phyloP scores from a whole-genome alignment of 1,140 invertebrate genomes.

The Hydropsyche tenuis region DNA sequence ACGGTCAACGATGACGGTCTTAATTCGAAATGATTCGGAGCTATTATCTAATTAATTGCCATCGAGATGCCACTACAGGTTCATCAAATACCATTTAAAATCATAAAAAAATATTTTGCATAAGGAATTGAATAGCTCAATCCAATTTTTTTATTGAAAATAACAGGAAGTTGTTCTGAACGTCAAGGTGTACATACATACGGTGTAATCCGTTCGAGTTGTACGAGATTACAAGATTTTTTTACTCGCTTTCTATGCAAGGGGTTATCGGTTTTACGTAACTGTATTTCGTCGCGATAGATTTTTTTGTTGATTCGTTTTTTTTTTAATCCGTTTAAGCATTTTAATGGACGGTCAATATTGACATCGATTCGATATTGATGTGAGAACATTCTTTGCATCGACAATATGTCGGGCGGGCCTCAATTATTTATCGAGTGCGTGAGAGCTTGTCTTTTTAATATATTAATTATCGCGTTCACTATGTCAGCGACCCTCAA shows the following conservation, averaged over 20 bases:
- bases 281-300: slow-evolving; percentile 13
- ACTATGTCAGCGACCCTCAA: neutral
- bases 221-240: neutral
- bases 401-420: slow-evolving; percentile 9
- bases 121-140: no score
- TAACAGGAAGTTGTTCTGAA: slow-evolving; percentile 18
- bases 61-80: no score
- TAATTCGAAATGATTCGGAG: no score
- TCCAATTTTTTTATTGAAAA: neutral
- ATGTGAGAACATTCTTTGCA: slow-evolving; percentile 11
- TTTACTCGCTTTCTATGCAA: slow-evolving; percentile 1
- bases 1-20: no score
- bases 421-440: slow-evolving; percentile 7
- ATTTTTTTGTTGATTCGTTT: neutral
- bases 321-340: slow-evolving; percentile 10
- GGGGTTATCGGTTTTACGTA: slow-evolving; percentile 20
- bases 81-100: no score
- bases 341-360: slow-evolving; percentile 26
- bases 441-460: slow-evolving; percentile 11
- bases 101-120: no score
- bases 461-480: slow-evolving; percentile 15
- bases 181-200: slow-evolving; percentile 8
- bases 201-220: slow-evolving; percentile 8
- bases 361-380: slow-evolving; percentile 23
- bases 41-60: no score